phyloP scores from a whole-genome alignment of 2,797 vertebrate genomes.

The Morus bassanus region DNA sequence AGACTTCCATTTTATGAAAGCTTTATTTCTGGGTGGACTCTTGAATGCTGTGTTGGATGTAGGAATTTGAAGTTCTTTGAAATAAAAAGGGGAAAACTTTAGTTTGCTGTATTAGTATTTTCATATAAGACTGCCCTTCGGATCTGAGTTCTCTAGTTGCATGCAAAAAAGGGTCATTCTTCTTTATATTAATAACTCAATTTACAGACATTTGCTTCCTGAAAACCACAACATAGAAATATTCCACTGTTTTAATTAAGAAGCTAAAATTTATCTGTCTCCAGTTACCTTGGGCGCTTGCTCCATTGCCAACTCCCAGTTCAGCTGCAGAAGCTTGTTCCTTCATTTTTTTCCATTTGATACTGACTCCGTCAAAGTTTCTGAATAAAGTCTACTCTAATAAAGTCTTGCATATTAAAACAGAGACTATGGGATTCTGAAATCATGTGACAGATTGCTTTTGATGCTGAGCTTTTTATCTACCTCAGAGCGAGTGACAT shows the following conservation, averaged over 20 bases:
- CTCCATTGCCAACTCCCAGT: not conserved
- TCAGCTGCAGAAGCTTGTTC: not conserved
- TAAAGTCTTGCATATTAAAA: slow-evolving; percentile 24
- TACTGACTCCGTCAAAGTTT: slow-evolving; percentile 1
- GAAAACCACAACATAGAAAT: not conserved
- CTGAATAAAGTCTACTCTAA: not conserved
- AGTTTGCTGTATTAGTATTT: not conserved
- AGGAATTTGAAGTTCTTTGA: not conserved
- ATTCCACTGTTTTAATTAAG: not conserved
- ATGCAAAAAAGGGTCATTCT: not conserved
- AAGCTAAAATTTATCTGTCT: not conserved
- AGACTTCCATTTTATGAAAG: not conserved
- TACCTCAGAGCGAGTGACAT: slow-evolving; percentile 29
- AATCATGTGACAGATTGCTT: slow-evolving; percentile 20
- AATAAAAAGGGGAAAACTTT: no score
- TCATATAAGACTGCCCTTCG: not conserved
- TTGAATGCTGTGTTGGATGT: not conserved
- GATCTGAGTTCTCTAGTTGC: not conserved
- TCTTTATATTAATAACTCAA: not conserved
- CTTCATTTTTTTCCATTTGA: not conserved
- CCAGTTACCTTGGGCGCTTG: not conserved
- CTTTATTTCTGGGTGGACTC: not conserved
- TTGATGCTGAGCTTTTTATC: slow-evolving; percentile 44
- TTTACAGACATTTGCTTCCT: not conserved
- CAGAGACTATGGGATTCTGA: not conserved